These are phyloP conservation scores for Bucco capensis DNA, from an alignment of 2,113 vertebrate species.

Conservation along the genomic window DNA sequence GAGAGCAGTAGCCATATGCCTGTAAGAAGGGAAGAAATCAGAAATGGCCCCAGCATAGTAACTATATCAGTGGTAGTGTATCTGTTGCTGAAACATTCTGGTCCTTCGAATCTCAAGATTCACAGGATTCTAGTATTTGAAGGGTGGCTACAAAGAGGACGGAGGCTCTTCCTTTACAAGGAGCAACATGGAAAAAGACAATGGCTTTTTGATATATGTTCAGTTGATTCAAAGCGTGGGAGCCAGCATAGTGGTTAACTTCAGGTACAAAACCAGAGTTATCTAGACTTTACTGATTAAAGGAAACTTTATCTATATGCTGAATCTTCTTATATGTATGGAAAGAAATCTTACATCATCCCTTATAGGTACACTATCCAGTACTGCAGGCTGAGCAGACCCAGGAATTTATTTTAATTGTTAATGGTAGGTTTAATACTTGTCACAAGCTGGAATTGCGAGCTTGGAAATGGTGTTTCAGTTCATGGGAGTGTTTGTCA, in stretches of 20 bases:
- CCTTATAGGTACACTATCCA: not conserved
- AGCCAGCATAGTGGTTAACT: not conserved
- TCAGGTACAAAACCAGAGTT: not conserved
- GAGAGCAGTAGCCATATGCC: not conserved
- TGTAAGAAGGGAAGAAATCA: not conserved
- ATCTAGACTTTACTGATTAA: constrained; percentile 22
- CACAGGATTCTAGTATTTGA: not conserved
- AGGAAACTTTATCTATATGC: not conserved
- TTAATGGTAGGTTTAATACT: constrained; percentile 23
- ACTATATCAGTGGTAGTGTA: not conserved
- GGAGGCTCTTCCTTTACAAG: not conserved
- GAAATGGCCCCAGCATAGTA: not conserved
- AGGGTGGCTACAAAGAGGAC: not conserved
- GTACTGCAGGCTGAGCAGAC: constrained; percentile 54
- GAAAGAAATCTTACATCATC: constrained; percentile 2
- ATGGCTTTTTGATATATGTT: not conserved
- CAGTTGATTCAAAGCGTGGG: not conserved
- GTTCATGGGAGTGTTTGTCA: constrained; percentile 34
- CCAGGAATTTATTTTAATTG: constrained; percentile 35
- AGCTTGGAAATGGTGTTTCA: not conserved
- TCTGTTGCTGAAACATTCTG: not conserved
- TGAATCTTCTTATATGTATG: not conserved
- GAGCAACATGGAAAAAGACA: not conserved
- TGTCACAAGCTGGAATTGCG: constrained; percentile 33
- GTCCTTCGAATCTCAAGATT: not conserved